phyloP scores from a whole-genome alignment of 2,113 vertebrate species.

The Alouatta palliata region DNA sequence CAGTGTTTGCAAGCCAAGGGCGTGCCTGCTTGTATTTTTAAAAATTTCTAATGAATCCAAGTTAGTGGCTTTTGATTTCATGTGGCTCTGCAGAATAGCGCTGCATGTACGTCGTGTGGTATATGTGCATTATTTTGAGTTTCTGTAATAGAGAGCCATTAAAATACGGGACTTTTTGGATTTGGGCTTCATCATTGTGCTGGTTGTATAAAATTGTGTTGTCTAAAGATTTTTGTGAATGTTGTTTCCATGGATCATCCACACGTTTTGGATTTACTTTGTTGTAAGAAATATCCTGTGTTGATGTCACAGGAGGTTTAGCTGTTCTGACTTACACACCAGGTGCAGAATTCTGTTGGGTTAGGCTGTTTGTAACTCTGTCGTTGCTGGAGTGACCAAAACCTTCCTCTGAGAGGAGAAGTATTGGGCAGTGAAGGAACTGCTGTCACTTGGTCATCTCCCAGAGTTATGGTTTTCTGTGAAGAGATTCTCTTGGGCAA shows the following conservation, averaged over 20 bases:
- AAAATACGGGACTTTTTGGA: neutral
- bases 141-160: neutral
- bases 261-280: conserved; percentile 51
- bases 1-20: conserved; percentile 41
- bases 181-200: neutral
- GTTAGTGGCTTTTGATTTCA: conserved; percentile 13
- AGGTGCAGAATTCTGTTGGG: conserved; percentile 69
- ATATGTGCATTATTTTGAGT: neutral
- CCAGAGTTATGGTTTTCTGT: neutral
- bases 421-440: neutral
- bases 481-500: neutral
- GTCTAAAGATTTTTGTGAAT: conserved; percentile 32
- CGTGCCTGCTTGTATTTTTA: conserved; percentile 35
- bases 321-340: conserved; percentile 66
- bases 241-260: neutral
- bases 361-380: conserved; percentile 45
- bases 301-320: conserved; percentile 67
- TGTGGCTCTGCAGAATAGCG: neutral
- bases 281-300: conserved; percentile 60
- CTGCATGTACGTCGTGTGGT: neutral
- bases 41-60: neutral
- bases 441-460: neutral
- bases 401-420: conserved; percentile 11
- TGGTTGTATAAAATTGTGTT: neutral
- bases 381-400: conserved; percentile 25